A percentile compares a stretch with the other conserved stretches of the same genome.
Evolutionary conservation across 2,888 invertebrate genomes (phyloP).

Genomic region (Sphinx pinastri): DNA sequence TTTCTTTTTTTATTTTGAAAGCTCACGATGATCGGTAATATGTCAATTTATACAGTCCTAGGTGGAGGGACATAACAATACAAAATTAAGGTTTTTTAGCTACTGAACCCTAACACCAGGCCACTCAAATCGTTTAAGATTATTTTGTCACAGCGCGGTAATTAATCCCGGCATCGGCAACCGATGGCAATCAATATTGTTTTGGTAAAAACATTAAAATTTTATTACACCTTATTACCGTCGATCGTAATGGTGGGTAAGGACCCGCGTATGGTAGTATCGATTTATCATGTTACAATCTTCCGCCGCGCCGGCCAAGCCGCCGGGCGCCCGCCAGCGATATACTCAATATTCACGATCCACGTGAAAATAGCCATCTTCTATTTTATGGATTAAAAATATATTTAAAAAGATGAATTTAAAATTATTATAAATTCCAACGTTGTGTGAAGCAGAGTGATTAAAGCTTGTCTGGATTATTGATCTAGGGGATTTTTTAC

Average conservation of each 20-base stretch:
- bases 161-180: conserved; percentile 28
- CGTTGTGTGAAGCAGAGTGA: conserved; percentile 22
- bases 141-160: not conserved
- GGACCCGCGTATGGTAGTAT: conserved; percentile 49
- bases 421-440: conserved; percentile 25
- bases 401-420: conserved; percentile 20
- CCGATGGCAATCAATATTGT: conserved; percentile 52
- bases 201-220: conserved; percentile 56
- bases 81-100: too few relatives aligned
- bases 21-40: too few relatives aligned
- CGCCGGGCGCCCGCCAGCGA: conserved; percentile 47
- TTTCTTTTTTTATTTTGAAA: too few relatives aligned
- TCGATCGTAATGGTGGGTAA: conserved; percentile 53
- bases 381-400: conserved; percentile 15
- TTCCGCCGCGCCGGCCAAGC: conserved; percentile 35
- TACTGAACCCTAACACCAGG: not conserved
- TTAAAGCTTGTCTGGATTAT: conserved; percentile 17
- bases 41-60: too few relatives aligned
- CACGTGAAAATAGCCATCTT: not conserved
- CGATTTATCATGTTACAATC: conserved; percentile 75
- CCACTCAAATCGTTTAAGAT: not conserved
- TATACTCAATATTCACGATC: conserved; percentile 28
- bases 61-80: too few relatives aligned
- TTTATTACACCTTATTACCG: conserved; percentile 60
- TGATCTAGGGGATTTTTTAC: not conserved